These are phyloP conservation scores for Zaprionus inermis DNA, from an alignment of 1,140 invertebrate genomes.

Conservation along the genomic window DNA sequence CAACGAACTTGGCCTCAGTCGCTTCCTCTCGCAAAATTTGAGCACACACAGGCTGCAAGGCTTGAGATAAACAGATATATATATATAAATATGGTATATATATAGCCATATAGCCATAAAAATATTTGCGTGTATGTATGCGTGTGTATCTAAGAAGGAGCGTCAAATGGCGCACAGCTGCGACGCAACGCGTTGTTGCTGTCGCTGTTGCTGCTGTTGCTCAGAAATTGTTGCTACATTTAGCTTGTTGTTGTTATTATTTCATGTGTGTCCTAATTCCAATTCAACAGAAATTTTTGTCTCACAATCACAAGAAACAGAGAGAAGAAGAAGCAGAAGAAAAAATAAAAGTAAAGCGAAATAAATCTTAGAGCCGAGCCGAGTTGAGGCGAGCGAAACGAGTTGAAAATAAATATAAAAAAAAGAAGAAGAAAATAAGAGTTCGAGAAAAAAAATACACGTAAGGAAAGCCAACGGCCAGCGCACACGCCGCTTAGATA, in stretches of 20 bases:
- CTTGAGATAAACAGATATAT: slow-evolving; percentile 33
- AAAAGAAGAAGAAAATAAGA: slow-evolving; percentile 25
- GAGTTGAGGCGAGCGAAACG: slow-evolving; percentile 56
- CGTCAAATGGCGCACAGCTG: slow-evolving; percentile 78
- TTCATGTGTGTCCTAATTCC: slow-evolving; percentile 80
- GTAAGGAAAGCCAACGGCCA: too few relatives aligned
- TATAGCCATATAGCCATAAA: slow-evolving; percentile 1
- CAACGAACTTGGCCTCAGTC: slow-evolving; percentile 61
- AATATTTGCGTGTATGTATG: slow-evolving; percentile 21
- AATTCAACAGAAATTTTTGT: slow-evolving; percentile 81
- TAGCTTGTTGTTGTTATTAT: slow-evolving; percentile 55
- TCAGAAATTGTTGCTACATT: slow-evolving; percentile 73
- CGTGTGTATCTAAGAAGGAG: slow-evolving; percentile 59
- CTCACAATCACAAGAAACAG: slow-evolving; percentile 69
- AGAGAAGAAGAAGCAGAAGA: slow-evolving; percentile 18
- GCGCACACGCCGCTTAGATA: background rate
- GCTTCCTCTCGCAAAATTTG: slow-evolving; percentile 11
- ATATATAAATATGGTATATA: slow-evolving; percentile 18
- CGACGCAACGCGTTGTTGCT: slow-evolving; percentile 42
- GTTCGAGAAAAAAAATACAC: slow-evolving; percentile 36
- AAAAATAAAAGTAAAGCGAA: slow-evolving; percentile 72
- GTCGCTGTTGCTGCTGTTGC: slow-evolving; percentile 36
- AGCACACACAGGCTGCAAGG: slow-evolving; percentile 30
- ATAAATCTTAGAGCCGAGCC: slow-evolving; percentile 74
- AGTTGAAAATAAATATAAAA: slow-evolving; percentile 65